These are phyloP conservation scores for Corythucha ciliata DNA, from an alignment of 2,888 invertebrate species.

Conservation along the genomic window DNA sequence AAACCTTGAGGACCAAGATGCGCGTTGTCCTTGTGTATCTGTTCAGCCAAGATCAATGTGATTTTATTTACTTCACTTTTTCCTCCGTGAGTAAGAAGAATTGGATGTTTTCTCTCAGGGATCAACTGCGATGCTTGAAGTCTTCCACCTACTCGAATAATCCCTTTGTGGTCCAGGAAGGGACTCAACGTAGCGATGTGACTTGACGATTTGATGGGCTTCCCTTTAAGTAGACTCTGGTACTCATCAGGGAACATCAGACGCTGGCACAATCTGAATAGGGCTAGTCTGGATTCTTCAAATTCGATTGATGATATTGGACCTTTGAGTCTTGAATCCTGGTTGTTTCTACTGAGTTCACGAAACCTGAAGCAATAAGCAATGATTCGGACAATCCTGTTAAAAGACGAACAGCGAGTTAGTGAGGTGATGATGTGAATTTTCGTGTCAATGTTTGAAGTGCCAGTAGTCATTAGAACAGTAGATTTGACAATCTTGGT, in stretches of 20 bases:
- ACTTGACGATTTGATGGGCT: neutral
- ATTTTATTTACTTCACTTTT: too few relatives aligned
- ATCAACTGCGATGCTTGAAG: neutral
- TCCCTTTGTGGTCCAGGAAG: slow-evolving; percentile 10
- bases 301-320: neutral
- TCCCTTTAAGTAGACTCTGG: neutral
- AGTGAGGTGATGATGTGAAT: neutral
- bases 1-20: slow-evolving; percentile 31
- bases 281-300: neutral
- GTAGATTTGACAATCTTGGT: neutral
- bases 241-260: neutral
- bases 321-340: neutral
- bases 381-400: neutral
- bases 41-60: slow-evolving; percentile 2
- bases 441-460: neutral
- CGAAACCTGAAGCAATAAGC: neutral
- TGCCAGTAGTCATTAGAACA: neutral
- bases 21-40: slow-evolving; percentile 21
- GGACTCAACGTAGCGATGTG: slow-evolving; percentile 6
- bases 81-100: too few relatives aligned
- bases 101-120: too few relatives aligned
- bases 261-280: neutral
- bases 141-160: slow-evolving; percentile 13
- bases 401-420: neutral
- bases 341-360: neutral